These are phyloP conservation scores for Genyomyrus donnyi DNA, from an alignment of 2,113 vertebrate genomes.

Conservation along the genomic window DNA sequence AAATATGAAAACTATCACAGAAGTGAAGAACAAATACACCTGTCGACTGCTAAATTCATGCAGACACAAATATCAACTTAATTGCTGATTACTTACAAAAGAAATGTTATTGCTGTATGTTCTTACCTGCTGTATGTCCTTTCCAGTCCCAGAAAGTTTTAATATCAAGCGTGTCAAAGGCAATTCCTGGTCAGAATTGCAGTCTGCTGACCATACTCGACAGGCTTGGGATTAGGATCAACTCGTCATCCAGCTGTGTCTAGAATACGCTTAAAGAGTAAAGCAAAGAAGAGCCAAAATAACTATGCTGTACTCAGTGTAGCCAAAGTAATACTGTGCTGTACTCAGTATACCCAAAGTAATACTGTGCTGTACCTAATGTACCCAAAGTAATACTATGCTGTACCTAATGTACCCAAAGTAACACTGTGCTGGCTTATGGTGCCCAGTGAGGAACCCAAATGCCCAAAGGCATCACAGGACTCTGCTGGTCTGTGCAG, in stretches of 20 bases:
- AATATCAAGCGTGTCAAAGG: constrained; percentile 16
- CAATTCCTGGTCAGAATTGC: neutral
- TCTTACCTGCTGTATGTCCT: constrained; percentile 44
- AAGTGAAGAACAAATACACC: neutral
- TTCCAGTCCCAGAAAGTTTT: constrained; percentile 27
- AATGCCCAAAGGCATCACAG: constrained; percentile 39
- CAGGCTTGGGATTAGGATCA: constrained; percentile 12
- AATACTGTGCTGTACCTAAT: neutral
- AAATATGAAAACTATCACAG: neutral
- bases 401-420: too few relatives aligned
- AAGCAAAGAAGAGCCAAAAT: neutral
- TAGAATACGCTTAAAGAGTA: neutral
- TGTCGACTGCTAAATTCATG: neutral
- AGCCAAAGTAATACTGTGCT: neutral
- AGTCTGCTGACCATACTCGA: neutral
- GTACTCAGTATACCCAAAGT: neutral
- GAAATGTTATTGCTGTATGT: neutral
- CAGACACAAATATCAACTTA: neutral
- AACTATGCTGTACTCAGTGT: neutral
- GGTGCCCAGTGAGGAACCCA: neutral
- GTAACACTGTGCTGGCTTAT: neutral
- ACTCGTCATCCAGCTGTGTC: neutral
- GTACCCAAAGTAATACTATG: too few relatives aligned
- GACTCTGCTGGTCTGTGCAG: constrained; percentile 27
- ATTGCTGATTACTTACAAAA: neutral